Evolutionary conservation across 2,797 vertebrate species (phyloP), one percentile per base, ranked within the genome.

Genomic region (Paramormyrops hopkinsi): DNA sequence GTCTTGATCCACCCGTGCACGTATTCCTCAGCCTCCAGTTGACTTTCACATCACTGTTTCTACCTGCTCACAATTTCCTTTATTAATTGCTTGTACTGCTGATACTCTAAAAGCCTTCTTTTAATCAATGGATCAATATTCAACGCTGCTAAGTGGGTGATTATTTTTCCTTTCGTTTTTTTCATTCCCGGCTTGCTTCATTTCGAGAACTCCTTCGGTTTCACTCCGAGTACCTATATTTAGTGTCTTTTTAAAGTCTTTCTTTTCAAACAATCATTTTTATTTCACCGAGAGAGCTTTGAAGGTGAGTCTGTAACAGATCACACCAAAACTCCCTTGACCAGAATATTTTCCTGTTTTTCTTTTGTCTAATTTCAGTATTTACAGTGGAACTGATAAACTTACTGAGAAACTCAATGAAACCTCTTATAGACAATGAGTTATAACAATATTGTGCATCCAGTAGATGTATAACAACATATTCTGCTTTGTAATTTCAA

Each of bases 41-140:
- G 53, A 41, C 84, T 89, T 48, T 65, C 46, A 82, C 53, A 22
- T 89, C 76, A 46, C 9, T 82, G 4, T 44, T 90, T 88, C 90
- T 89, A 86, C 89, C 62, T 59, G 89, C 44, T 37, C 59, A 62
- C 65, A 87, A 62, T 29, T 89, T 89, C 33, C 25, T 65, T 89
- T 88, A 88, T 91, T 91, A 92, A 93, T 91, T 86, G 85, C n/a
- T 62, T 84, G 69, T 22, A 50, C 90, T 73, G 89, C 3, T 22
- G 86, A 87, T 89, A 90, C 87, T 59, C 17, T 41, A 88, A 89
- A 90, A 88, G 90, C 89, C 90, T 88, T 89, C 51, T 89, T 89
- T 89, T 91, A 91, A 90, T 91, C 88, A 89, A 59, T 84, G 73
- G 73, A 87, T 89, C 90, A 83, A 89, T 88, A 90, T 89, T 90